These are phyloP conservation scores for Caenorhabditis angaria DNA, from an alignment of 2,888 invertebrate genomes.

Conservation along the genomic window DNA sequence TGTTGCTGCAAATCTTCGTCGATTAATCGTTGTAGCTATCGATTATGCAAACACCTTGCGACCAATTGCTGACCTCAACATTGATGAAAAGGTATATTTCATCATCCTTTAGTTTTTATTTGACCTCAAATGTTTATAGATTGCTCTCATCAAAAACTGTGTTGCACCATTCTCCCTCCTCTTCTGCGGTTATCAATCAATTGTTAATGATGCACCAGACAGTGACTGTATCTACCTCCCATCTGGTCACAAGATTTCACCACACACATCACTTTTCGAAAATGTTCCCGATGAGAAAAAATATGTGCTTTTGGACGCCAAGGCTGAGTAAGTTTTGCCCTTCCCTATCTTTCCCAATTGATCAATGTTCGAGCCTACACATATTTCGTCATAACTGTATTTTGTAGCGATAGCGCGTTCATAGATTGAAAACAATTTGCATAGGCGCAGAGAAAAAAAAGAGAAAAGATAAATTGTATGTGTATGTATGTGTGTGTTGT, in stretches of 20 bases:
- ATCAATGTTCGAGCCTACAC: background rate
- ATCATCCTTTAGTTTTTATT: background rate
- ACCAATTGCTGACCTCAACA: conserved; percentile 67
- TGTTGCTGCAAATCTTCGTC: conserved; percentile 40
- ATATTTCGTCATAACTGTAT: background rate
- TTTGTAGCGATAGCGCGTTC: conserved; percentile 15
- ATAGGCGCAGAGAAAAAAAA: conserved; percentile 9
- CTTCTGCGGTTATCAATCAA: conserved; percentile 56
- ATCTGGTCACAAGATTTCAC: conserved; percentile 44
- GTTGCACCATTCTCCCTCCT: conserved; percentile 55
- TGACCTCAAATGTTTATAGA: conserved; percentile 42
- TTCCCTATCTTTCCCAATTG: background rate
- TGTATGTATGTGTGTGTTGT: conserved; percentile 24
- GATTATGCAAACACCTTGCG: conserved; percentile 70
- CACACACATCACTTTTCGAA: conserved; percentile 13
- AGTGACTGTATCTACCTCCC: conserved; percentile 57
- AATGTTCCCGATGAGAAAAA: conserved; percentile 27
- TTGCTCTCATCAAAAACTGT: conserved; percentile 52
- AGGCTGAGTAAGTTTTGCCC: conserved; percentile 46
- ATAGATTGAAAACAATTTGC: conserved; percentile 5
- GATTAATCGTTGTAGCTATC: conserved; percentile 60
- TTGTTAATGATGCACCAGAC: conserved; percentile 29
- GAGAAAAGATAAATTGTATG: conserved; percentile 15
- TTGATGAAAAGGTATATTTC: conserved; percentile 59
- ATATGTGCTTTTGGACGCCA: conserved; percentile 32